A percentile compares a stretch with the other conserved stretches of the same genome.
Conservation (phyloP, 2,113 vertebrate species). For the Dasyurus viverrinus region DNA sequence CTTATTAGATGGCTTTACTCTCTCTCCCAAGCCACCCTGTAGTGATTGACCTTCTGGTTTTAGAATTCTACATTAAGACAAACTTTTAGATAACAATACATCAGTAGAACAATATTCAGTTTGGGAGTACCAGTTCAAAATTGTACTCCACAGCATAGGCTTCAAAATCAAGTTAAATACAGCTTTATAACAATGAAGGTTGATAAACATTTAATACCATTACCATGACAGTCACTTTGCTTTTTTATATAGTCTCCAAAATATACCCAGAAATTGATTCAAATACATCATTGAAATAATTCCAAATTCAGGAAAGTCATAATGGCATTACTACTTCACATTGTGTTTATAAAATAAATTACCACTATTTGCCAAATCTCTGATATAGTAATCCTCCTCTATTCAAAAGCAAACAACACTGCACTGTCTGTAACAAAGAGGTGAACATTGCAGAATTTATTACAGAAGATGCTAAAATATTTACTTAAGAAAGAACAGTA, state of each 20-base stretch:
- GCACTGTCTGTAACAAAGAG: neutral
- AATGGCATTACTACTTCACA: neutral
- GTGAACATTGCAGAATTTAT: neutral
- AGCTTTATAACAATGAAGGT: neutral
- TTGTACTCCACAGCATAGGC: too few species aligned
- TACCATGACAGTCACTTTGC: neutral
- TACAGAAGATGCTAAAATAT: neutral
- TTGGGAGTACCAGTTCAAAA: too few species aligned
- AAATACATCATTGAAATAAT: neutral
- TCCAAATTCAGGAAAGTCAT: neutral
- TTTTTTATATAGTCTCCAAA: neutral
- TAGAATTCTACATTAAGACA: neutral
- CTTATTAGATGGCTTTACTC: neutral
- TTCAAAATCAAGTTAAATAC: neutral
- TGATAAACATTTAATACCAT: neutral
- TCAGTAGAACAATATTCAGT: neutral
- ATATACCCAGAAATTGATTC: neutral
- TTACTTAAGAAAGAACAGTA: neutral
- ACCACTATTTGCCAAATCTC: neutral
- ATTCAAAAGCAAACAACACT: neutral
- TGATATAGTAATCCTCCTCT: neutral
- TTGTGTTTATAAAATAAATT: neutral
- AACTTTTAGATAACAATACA: neutral
- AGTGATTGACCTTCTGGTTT: neutral
- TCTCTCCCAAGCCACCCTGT: too few species aligned